Base-by-base conservation (phyloP, 1,140 invertebrate genomes). In the Plodia interpunctella region DNA sequence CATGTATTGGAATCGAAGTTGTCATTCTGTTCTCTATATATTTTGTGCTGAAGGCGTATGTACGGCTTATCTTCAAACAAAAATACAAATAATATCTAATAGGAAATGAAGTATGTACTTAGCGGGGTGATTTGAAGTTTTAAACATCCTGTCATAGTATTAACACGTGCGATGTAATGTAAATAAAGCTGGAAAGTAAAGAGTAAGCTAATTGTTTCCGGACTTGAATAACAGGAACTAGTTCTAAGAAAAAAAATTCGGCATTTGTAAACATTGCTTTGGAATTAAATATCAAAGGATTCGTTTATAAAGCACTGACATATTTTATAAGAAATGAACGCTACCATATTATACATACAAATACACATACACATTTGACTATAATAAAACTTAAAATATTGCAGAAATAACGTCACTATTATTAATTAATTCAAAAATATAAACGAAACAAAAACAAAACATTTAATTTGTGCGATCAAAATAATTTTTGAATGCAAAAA, bases 71-170 rank as follows among this genome's bases (percentile, higher is more conserved):
- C 82, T 78, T 63, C 65, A 73, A 71, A 68, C 65, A 72, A 59
- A 65, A 70, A 75, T 68, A 75, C 69, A 75, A 77, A 83, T 82
- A 84, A 79, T 83, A 74, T 69, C 57, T 76, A 76, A 78, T 85
- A 85, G 75, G 76, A 79, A 81, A 84, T 83, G 68, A 83, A 80
- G 70, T 80, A 76, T 69, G 67, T 76, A 80, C 77, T 87, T 80
- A 87, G 68, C 69, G 63, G 49, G 58, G 73, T 67, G 74, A 82
- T 83, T 78, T 66, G 67, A 66, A 71, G 63, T 76, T 85, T 78
- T 69, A 85, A 87, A 85, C 80, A 87, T 87, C 78, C 83, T 81
- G 84, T 76, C 72, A 65, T 72, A 78, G 62, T 72, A 72, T 76
- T 83, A 83, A 88, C 83, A 86, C 77, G 72, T 84, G 83, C 65